Base-by-base conservation (phyloP, 2,888 invertebrate species). In the Muscina levida region DNA sequence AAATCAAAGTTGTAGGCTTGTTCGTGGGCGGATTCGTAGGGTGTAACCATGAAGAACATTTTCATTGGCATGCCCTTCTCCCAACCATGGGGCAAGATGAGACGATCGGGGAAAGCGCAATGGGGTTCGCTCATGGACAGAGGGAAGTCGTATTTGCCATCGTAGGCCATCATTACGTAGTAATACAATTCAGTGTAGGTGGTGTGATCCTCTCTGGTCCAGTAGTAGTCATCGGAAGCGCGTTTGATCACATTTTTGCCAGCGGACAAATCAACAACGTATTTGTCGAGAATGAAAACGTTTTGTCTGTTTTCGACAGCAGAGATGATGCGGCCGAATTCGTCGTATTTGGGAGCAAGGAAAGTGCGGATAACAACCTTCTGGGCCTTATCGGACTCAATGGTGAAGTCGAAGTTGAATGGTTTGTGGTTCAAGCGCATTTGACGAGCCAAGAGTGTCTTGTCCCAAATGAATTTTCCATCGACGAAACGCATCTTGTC, bases 331-430 rank as follows among this genome's bases (percentile, higher is more conserved):
- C 92, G 87, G 48, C 92, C 92, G 53, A 85, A 85, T 84, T 92
- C 91, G 85, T 94, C 93, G 86, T 93, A 93, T 89, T 94, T 94
- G 1, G 95, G 95, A 82, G 93, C 95, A 22, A 95, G 85, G 92
- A 93, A 95, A 22, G 94, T 89, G 84, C 93, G 93, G 79, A 95
- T 88, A n/a, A 92, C 91, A 1, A 92, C 93, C 67, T 93, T 91
- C 26, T 90, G 90, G 2, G 91, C 90, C 78, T 92, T 91, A 51
- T 93, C 93, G 72, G 94, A 92, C 75, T 92, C 91, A 10, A 95
- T 89, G 51, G 92, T 90, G 77, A 95, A 87, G 76, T 91, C 91
- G 77, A 94, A 91, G 71, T 90, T 91, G 91, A 95, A 95, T 2
- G 92, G 91, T 79, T 94, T 92, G 90, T 95, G 93, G 89, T 94